Evolutionary conservation across 2,888 invertebrate species (phyloP).

Genomic region (Machimus atricapillus): DNA sequence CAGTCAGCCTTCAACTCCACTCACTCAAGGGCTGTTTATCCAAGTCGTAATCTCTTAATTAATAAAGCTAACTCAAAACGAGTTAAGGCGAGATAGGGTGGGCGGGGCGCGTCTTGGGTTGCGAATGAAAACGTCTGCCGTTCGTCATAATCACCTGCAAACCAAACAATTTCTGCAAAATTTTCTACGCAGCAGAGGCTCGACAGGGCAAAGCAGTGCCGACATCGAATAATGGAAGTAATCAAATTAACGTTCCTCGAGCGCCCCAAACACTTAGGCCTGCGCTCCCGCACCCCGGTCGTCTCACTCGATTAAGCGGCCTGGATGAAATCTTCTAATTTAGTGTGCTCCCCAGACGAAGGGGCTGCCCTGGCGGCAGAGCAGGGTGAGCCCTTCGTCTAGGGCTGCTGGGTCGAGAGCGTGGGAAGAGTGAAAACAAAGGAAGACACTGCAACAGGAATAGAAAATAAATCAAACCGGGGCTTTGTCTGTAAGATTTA

Average conservation of each 20-base stretch:
- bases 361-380: background rate
- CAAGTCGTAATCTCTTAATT: background rate
- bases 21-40: background rate
- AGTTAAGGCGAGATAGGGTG: background rate
- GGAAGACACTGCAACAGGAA: background rate
- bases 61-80: background rate
- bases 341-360: background rate
- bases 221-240: conserved; percentile 11
- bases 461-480: conserved; percentile 16
- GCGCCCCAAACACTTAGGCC: background rate
- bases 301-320: background rate
- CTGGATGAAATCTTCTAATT: background rate
- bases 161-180: conserved; percentile 1
- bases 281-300: background rate
- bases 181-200: background rate
- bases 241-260: conserved; percentile 10
- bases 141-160: conserved; percentile 1
- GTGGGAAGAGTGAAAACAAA: background rate
- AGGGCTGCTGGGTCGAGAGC: background rate
- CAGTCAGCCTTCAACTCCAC: background rate
- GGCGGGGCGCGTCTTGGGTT: background rate
- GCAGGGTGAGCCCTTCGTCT: background rate
- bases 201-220: background rate
- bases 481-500: conserved; percentile 5
- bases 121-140: background rate